Base-by-base conservation (phyloP, 2,888 invertebrate genomes). In the Synergus itoensis region DNA sequence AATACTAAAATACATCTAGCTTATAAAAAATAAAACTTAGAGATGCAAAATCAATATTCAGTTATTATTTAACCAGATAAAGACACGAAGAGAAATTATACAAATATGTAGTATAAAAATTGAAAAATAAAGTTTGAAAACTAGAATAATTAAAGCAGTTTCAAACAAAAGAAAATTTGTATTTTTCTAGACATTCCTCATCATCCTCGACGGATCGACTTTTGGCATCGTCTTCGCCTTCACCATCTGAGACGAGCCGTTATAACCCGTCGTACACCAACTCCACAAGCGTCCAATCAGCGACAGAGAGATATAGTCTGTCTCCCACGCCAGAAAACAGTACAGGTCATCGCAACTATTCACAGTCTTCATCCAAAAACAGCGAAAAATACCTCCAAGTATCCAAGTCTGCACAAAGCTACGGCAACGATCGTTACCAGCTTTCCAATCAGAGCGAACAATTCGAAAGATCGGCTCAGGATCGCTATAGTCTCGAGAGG, bases 201-300 rank as follows among this genome's bases (percentile, higher is more conserved):
- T 87, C 86, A 16, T 89, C 90, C 4, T 90, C 91, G 28, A 91
- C 90, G 41, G 92, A 92, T 69, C 88, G 92, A 69, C 82, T 92
- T 16, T 81, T 92, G 73, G 89, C 89, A 14, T 89, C 90, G 43
- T 89, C 91, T 7, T 88, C 89, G 41, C 88, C 90, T 4, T 89
- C 90, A 40, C 88, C 88, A n/a, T 88, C 89, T 45, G 91, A 92
- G 62, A 85, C 89, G 36, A 86, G 86, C 43, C 86, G 86, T 63
- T 87, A 86, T 78, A 87, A 87, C 73, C 82, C 83, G 48, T 77
- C 84, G 28, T 83, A 81, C 75, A 82, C 82, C 53, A 88, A 81
- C 79, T 84, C 82, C 18, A 85, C 83, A 18, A 85, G 85, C 53
- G 81, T 87, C 12, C 91, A 91, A 81, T 87, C 89, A 63, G 77